Evolutionary conservation across 2,113 vertebrate genomes (phyloP).

Genomic region (Spea bombifrons): DNA sequence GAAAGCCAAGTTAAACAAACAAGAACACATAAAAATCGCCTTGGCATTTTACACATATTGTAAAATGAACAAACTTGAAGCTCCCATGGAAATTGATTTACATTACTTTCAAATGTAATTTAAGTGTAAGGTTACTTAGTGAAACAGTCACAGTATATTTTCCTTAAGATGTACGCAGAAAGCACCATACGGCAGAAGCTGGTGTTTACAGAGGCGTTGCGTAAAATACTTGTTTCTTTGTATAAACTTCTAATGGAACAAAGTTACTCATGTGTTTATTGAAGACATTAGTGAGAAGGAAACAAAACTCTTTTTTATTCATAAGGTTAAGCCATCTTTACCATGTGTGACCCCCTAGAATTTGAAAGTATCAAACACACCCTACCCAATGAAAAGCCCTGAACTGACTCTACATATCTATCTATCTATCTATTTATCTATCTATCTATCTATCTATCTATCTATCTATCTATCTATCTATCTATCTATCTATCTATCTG

Average conservation of each 20-base stretch:
- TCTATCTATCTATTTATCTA: too few relatives aligned
- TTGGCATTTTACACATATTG: slow-evolving; percentile 61
- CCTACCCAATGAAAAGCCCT: too few relatives aligned
- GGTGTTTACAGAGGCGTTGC: not conserved
- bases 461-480: too few relatives aligned
- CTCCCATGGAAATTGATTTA: slow-evolving; percentile 59
- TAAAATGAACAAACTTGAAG: slow-evolving; percentile 54
- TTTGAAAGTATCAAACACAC: too few relatives aligned
- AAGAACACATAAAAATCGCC: slow-evolving; percentile 61
- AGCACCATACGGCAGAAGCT: not conserved
- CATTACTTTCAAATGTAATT: slow-evolving; percentile 63
- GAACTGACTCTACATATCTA: too few relatives aligned
- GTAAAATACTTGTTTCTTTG: not conserved
- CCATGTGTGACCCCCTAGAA: too few relatives aligned
- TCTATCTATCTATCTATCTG: too few relatives aligned
- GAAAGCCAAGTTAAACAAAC: slow-evolving; percentile 74
- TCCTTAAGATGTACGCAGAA: slow-evolving; percentile 15
- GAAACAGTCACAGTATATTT: slow-evolving; percentile 35
- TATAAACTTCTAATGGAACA: not conserved
- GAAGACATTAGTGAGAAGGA: too few relatives aligned
- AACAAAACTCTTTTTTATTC: too few relatives aligned
- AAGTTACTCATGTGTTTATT: not conserved
- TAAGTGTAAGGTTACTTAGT: slow-evolving; percentile 35
- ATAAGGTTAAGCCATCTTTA: too few relatives aligned
- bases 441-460: too few relatives aligned